Conservation (phyloP, 2,888 invertebrate genomes). For the Tetropium fuscum region DNA sequence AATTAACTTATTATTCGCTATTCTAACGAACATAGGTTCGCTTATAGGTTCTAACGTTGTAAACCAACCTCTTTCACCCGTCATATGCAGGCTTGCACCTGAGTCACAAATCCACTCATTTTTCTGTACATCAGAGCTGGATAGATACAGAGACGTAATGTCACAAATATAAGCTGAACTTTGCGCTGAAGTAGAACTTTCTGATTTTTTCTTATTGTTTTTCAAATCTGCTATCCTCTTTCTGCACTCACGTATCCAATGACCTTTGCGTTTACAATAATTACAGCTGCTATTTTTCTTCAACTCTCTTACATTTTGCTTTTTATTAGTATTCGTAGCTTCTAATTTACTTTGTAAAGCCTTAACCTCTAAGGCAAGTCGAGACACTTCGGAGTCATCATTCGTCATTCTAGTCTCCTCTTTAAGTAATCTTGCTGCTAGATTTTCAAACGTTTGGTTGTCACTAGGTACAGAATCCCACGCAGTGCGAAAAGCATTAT, state of each 20-base stretch:
- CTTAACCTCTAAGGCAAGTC: conserved; percentile 32
- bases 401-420: conserved; percentile 34
- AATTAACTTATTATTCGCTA: conserved; percentile 24
- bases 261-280: conserved; percentile 36
- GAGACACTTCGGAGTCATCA: conserved; percentile 23
- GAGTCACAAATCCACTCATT: conserved; percentile 46
- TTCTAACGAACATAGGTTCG: conserved; percentile 18
- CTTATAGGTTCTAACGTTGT: conserved; percentile 21
- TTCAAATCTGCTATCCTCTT: conserved; percentile 18
- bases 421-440: conserved; percentile 34
- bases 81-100: conserved; percentile 45
- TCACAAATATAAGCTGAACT: conserved; percentile 28
- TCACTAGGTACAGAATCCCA: conserved; percentile 33
- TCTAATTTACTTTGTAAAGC: conserved; percentile 26
- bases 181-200: background rate
- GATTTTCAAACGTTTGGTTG: conserved; percentile 36
- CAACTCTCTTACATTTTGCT: conserved; percentile 23
- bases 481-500: conserved; percentile 23
- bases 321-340: background rate
- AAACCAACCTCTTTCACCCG: conserved; percentile 41
- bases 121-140: conserved; percentile 26
- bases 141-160: conserved; percentile 24
- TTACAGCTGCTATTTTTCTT: conserved; percentile 36
- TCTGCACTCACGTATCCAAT: conserved; percentile 44
- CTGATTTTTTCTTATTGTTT: background rate